Percentiles rank a stretch among this genome's conserved stretches.
Conservation (phyloP, 2,113 vertebrate species). For the Asarcornis scutulata region DNA sequence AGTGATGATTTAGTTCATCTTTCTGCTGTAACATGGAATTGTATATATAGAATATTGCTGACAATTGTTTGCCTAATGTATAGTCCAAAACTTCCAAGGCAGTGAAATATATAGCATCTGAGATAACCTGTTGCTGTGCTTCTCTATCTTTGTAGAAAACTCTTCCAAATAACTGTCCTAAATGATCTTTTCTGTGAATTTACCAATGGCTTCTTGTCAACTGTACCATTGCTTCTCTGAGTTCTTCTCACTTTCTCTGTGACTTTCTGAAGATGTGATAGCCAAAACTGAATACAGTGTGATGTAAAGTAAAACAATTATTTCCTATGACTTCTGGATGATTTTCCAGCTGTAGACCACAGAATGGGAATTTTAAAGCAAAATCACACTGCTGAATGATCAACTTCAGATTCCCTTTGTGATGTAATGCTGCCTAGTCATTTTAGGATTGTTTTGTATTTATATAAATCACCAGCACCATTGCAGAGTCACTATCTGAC, state of each 20-base stretch:
- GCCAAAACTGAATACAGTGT: not conserved
- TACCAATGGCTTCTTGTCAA: not conserved
- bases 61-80: not conserved
- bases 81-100: not conserved
- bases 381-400: not conserved
- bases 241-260: not conserved
- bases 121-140: not conserved
- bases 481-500: not conserved
- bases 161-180: not conserved
- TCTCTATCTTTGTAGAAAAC: not conserved
- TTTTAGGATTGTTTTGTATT: not conserved
- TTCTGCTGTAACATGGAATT: not conserved
- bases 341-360: not conserved
- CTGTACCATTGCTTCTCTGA: not conserved
- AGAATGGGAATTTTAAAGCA: not conserved
- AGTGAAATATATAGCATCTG: not conserved
- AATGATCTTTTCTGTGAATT: not conserved
- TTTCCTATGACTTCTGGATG: not conserved
- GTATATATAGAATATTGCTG: not conserved
- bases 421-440: not conserved
- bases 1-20: not conserved
- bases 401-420: not conserved
- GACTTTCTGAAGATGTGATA: not conserved
- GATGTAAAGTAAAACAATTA: not conserved
- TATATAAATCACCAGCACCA: not conserved